Percentiles rank a stretch among this genome's conserved stretches.
Conservation (phyloP, 2,888 invertebrate genomes). For the Dryobotodes eremita region DNA sequence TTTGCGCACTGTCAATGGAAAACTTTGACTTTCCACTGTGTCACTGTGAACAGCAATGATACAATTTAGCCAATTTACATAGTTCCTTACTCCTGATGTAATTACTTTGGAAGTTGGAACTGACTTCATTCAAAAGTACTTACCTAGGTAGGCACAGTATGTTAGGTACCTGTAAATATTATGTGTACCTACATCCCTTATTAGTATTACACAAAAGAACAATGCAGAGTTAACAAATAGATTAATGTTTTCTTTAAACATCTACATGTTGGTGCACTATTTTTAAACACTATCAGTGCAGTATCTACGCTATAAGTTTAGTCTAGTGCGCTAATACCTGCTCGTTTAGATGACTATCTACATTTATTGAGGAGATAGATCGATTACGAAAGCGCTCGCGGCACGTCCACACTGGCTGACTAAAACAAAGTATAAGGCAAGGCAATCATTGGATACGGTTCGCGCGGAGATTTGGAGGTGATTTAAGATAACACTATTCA, state of each 20-base stretch:
- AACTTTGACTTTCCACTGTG: slow-evolving; percentile 87
- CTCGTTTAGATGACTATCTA: slow-evolving; percentile 36
- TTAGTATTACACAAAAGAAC: slow-evolving; percentile 30
- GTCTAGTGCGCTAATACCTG: slow-evolving; percentile 27
- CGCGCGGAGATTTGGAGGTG: slow-evolving; percentile 79
- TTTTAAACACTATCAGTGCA: slow-evolving; percentile 21
- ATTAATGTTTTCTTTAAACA: slow-evolving; percentile 3
- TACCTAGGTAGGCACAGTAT: too few relatives aligned
- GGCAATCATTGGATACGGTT: slow-evolving; percentile 54
- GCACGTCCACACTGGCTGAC: slow-evolving; percentile 39
- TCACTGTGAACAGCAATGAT: slow-evolving; percentile 65
- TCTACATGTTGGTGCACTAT: slow-evolving; percentile 5
- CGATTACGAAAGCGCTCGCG: slow-evolving; percentile 53
- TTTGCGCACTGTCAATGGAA: slow-evolving; percentile 77
- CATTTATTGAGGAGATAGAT: slow-evolving; percentile 61
- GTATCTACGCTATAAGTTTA: background rate
- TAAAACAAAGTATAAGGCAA: slow-evolving; percentile 53
- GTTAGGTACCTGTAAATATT: background rate
- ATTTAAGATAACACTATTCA: slow-evolving; percentile 83
- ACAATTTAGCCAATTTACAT: slow-evolving; percentile 40
- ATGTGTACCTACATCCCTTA: background rate
- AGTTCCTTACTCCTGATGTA: slow-evolving; percentile 16
- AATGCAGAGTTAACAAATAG: slow-evolving; percentile 7
- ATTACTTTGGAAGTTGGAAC: background rate
- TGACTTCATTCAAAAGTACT: background rate